These are phyloP conservation scores for Montipora sp. DNA, from an alignment of 64 coral and sea anemone species.

Conservation along the genomic window DNA sequence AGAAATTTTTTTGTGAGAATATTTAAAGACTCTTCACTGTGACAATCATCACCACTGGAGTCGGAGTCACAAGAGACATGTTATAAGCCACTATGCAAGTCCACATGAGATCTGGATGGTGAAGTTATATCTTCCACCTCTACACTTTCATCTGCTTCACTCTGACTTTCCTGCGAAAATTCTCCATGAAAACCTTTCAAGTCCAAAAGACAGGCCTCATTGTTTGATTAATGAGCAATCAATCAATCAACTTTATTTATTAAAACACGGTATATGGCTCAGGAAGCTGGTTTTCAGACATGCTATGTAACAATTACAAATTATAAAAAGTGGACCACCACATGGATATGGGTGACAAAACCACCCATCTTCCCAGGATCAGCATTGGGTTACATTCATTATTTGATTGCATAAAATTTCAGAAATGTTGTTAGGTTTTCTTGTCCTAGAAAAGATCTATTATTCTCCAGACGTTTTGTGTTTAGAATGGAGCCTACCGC, in stretches of 20 bases:
- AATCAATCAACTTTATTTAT: neutral
- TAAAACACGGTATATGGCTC: neutral
- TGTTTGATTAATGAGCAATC: neutral
- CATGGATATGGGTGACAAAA: neutral
- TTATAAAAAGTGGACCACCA: neutral
- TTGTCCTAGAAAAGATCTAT: slow-evolving; percentile 5
- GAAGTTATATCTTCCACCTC: neutral
- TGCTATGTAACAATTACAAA: too few species aligned
- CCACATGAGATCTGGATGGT: neutral
- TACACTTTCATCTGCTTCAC: neutral
- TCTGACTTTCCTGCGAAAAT: slow-evolving; percentile 5
- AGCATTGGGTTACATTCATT: neutral
- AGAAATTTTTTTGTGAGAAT: neutral
- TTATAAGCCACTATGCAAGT: neutral
- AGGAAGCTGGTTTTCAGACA: neutral
- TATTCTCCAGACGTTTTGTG: neutral
- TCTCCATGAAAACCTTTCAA: neutral
- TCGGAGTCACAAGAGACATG: neutral
- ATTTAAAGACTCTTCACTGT: neutral
- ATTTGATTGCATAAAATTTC: neutral
- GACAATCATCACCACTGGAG: neutral
- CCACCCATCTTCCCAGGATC: neutral
- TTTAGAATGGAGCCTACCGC: neutral
- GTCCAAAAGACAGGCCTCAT: neutral
- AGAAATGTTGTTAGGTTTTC: neutral